phyloP scores from a whole-genome alignment of 1,140 invertebrate genomes.

The Heliothis subflexa region DNA sequence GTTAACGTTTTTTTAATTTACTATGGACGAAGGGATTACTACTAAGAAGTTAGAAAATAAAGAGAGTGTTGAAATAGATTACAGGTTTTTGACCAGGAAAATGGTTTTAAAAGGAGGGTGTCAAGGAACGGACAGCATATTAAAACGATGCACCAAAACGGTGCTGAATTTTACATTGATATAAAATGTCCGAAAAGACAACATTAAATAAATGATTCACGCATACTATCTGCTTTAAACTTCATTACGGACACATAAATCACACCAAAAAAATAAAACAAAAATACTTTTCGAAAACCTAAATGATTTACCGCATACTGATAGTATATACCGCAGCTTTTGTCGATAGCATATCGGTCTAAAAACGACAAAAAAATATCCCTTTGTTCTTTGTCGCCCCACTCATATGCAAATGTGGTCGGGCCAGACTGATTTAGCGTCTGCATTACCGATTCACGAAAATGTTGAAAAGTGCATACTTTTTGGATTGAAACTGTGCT shows the following conservation, averaged over 20 bases:
- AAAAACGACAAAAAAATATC: slow-evolving; percentile 65
- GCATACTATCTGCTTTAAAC: slow-evolving; percentile 27
- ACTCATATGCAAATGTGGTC: slow-evolving; percentile 80
- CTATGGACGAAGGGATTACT: background rate
- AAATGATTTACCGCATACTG: slow-evolving; percentile 73
- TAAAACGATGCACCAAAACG: background rate
- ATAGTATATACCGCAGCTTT: slow-evolving; percentile 71
- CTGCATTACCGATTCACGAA: slow-evolving; percentile 75
- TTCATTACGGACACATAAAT: slow-evolving; percentile 46
- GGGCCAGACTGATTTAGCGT: slow-evolving; percentile 73
- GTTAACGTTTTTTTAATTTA: background rate
- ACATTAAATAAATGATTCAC: slow-evolving; percentile 22
- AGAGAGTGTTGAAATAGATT: no score
- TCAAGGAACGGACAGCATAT: background rate
- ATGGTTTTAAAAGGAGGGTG: background rate
- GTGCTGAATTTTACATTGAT: background rate
- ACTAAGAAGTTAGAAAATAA: background rate
- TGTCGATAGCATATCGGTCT: slow-evolving; percentile 71
- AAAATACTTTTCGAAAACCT: slow-evolving; percentile 59
- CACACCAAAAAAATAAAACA: slow-evolving; percentile 25
- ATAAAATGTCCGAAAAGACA: background rate
- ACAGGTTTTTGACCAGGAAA: background rate
- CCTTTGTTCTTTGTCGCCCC: slow-evolving; percentile 83
- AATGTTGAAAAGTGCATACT: slow-evolving; percentile 68
- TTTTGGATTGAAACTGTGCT: slow-evolving; percentile 45